Percentiles rank a stretch among this genome's conserved stretches.
These are phyloP conservation scores for Hetaerina americana DNA, from an alignment of 1,140 invertebrate genomes.

Conservation along the genomic window DNA sequence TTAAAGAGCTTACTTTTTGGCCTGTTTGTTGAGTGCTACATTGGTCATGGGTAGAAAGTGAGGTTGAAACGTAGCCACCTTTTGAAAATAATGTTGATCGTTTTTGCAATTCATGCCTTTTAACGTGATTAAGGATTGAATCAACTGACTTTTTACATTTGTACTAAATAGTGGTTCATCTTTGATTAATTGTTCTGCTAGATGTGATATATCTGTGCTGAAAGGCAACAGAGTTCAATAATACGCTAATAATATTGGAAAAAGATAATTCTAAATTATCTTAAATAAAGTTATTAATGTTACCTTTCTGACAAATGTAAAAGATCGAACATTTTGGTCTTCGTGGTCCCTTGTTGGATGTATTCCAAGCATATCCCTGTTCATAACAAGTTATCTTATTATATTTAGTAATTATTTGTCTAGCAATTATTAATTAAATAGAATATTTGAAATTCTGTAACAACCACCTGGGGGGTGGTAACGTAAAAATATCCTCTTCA, in stretches of 20 bases:
- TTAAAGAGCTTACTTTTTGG: constrained; percentile 36
- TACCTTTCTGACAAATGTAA: constrained; percentile 42
- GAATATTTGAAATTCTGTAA: constrained; percentile 6
- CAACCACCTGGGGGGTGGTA: constrained; percentile 46
- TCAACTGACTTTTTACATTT: constrained; percentile 37
- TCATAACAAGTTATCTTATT: constrained; percentile 10
- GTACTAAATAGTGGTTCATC: constrained; percentile 39
- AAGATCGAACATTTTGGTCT: constrained; percentile 47
- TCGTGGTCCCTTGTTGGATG: constrained; percentile 36
- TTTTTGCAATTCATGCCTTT: constrained; percentile 36
- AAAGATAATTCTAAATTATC: neutral
- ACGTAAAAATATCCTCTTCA: constrained; percentile 48
- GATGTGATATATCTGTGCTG: constrained; percentile 40
- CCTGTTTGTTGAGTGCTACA: constrained; percentile 56
- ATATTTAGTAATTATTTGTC: no score
- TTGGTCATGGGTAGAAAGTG: constrained; percentile 68
- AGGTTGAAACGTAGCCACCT: constrained; percentile 51
- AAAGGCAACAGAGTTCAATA: constrained; percentile 13
- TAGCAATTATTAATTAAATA: constrained; percentile 3
- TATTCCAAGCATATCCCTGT: constrained; percentile 44
- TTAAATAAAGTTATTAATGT: constrained; percentile 15
- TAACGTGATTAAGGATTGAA: constrained; percentile 35
- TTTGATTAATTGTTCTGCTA: constrained; percentile 34
- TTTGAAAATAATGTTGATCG: constrained; percentile 45
- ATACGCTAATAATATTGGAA: constrained; percentile 2